Evolutionary conservation across 1,140 invertebrate species (phyloP), one percentile per base, ranked within the genome.

Genomic region (Nasonia longicornis): DNA sequence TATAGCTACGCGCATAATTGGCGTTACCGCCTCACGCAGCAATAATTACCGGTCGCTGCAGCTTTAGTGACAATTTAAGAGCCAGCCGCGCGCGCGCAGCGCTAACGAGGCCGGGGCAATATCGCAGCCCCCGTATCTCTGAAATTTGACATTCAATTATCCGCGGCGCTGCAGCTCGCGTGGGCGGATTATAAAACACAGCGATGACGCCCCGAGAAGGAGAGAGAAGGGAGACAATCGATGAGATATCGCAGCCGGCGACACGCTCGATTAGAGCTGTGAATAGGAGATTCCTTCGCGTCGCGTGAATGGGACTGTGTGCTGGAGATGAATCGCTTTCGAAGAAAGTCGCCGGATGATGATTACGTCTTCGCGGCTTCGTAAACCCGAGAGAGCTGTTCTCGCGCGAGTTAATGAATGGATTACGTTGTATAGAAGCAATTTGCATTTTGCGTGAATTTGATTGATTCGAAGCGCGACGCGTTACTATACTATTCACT

Each of bases 111-210:
- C 20, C 52, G 6, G 3, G 3, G 52, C 20, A n/a, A n/a, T 58
- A 58, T 20, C 52, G 20, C 52, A 58, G 52, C 16, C 45, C 52
- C 42, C 16, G 26, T 52, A 31, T 52, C 64, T 69, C 45, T n/a
- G 35, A 82, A 82, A 82, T 82, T 82, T 75, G 75, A 82, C 81
- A 74, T 74, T 82, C 77, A 82, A 82, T 82, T 82, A 76, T 63
- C 35, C 11, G 38, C 10, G 26, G 1, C 26, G 26, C 26, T 26
- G 7, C 6, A 35, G 31, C 31, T 35, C 31, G 71, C 48, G 81
- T 77, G 38, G 70, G 76, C 31, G 52, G 76, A 82, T 74, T 63
- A 69, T 78, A 74, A 73, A 82, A 64, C 52, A 74, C 74, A 26
- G 26, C 12, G 77, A 58, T 52, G 48, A 73, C 52, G 26, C 14